Conservation (phyloP, 2,113 vertebrate species). For the Spea multiplicata region DNA sequence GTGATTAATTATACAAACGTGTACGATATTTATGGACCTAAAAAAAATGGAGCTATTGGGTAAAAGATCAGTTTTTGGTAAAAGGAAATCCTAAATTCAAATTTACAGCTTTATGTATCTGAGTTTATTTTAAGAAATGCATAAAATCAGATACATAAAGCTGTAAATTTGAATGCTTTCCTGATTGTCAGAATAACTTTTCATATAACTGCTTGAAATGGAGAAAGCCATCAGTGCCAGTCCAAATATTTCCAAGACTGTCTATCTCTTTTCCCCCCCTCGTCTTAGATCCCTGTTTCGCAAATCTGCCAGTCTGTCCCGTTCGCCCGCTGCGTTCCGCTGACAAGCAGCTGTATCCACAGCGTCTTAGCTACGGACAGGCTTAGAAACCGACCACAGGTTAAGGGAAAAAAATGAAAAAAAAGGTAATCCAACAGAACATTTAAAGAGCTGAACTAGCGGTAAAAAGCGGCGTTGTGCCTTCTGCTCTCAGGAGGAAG, state of each 20-base stretch:
- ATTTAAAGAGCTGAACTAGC: too few relatives aligned
- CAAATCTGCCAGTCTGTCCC: constrained; percentile 50
- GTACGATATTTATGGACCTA: too few relatives aligned
- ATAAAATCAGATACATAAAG: neutral
- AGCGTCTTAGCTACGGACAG: accelerated
- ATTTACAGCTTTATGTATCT: too few relatives aligned
- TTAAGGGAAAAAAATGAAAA: neutral
- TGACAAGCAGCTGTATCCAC: constrained; percentile 16
- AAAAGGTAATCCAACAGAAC: neutral
- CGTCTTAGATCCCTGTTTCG: constrained; percentile 44
- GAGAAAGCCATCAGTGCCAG: constrained; percentile 46
- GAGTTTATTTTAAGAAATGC: too few relatives aligned
- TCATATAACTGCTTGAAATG: neutral
- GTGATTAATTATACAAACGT: too few relatives aligned
- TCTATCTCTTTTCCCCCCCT: constrained; percentile 50
- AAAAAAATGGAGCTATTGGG: too few relatives aligned
- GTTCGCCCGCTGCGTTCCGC: constrained; percentile 45
- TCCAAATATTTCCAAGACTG: constrained; percentile 44
- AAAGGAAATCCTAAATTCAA: too few relatives aligned
- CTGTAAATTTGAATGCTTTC: neutral
- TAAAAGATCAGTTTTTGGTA: too few relatives aligned
- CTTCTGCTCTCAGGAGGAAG: too few relatives aligned
- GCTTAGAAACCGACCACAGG: constrained; percentile 4
- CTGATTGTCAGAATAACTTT: constrained; percentile 11
- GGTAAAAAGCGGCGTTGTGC: too few relatives aligned